Conservation (phyloP, 2,113 vertebrate species). For the Ameiurus melas region DNA sequence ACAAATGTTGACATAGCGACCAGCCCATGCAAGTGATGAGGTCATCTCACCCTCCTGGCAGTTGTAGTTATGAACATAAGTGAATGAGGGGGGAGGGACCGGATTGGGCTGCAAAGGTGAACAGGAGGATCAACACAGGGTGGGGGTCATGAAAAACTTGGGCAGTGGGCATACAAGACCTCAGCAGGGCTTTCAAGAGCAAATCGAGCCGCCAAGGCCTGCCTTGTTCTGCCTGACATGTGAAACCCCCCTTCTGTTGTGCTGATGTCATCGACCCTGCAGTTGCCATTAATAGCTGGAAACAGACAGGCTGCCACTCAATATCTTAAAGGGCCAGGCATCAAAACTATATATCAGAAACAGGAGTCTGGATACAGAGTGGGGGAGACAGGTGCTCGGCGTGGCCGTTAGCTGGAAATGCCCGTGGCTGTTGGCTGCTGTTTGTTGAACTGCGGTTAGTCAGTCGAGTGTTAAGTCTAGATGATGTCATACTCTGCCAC, state of each 20-base stretch:
- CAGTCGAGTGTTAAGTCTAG: constrained; percentile 27
- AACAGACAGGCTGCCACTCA: constrained; percentile 64
- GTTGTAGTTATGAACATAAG: constrained; percentile 18
- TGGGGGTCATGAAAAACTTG: constrained; percentile 43
- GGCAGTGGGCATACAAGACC: constrained; percentile 32
- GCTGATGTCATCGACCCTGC: constrained; percentile 73
- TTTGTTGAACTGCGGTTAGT: constrained; percentile 38
- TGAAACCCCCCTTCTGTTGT: constrained; percentile 45
- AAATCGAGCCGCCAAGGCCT: constrained; percentile 33
- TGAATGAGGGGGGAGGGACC: neutral
- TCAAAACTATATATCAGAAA: constrained; percentile 19
- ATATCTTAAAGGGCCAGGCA: constrained; percentile 70
- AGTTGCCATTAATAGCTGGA: constrained; percentile 77
- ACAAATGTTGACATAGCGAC: constrained; percentile 48
- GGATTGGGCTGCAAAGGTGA: neutral
- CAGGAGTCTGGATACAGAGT: constrained; percentile 43
- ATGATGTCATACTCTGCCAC: constrained; percentile 47
- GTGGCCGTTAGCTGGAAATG: constrained; percentile 41
- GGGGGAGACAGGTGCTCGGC: constrained; percentile 35
- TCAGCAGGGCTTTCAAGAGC: constrained; percentile 28
- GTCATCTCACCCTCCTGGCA: constrained; percentile 20
- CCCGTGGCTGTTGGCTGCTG: constrained; percentile 29
- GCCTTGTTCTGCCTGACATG: constrained; percentile 45
- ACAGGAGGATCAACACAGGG: constrained; percentile 13
- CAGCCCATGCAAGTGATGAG: constrained; percentile 39